Percentiles rank a stretch among this genome's conserved stretches.
Evolutionary conservation across 2,888 invertebrate genomes (phyloP).

Genomic region (Cephus pulcher): DNA sequence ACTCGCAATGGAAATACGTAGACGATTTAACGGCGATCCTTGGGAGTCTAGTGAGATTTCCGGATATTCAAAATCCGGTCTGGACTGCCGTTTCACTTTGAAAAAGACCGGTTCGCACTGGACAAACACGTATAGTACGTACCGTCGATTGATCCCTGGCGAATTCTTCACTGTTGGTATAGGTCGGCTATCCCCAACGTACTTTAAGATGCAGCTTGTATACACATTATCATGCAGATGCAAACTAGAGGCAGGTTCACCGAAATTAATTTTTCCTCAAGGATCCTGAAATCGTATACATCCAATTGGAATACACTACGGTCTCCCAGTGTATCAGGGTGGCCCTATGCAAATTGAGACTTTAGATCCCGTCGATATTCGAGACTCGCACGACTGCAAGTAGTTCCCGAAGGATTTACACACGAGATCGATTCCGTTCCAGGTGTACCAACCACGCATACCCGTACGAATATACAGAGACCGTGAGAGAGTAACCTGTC

Average conservation of each 20-base stretch:
- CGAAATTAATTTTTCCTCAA: neutral
- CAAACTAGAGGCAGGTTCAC: neutral
- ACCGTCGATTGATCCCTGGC: neutral
- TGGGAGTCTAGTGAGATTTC: neutral
- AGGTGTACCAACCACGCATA: conserved; percentile 3
- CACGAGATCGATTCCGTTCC: conserved; percentile 7
- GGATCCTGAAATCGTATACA: neutral
- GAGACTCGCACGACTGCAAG: neutral
- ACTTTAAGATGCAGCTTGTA: neutral
- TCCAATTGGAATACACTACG: neutral
- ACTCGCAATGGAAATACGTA: neutral
- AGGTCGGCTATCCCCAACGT: neutral
- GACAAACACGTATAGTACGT: neutral
- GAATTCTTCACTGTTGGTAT: neutral
- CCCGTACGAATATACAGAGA: conserved; percentile 25
- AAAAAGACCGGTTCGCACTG: neutral
- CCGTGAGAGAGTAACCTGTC: conserved; percentile 62
- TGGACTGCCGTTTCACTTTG: neutral
- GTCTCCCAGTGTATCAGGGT: neutral
- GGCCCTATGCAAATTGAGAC: neutral
- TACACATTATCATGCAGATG: neutral
- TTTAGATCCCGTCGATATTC: neutral
- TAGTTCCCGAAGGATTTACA: neutral
- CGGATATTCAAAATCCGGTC: neutral
- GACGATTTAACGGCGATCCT: neutral